These are phyloP conservation scores for Anorthoa munda DNA, from an alignment of 2,888 invertebrate genomes.

Conservation along the genomic window DNA sequence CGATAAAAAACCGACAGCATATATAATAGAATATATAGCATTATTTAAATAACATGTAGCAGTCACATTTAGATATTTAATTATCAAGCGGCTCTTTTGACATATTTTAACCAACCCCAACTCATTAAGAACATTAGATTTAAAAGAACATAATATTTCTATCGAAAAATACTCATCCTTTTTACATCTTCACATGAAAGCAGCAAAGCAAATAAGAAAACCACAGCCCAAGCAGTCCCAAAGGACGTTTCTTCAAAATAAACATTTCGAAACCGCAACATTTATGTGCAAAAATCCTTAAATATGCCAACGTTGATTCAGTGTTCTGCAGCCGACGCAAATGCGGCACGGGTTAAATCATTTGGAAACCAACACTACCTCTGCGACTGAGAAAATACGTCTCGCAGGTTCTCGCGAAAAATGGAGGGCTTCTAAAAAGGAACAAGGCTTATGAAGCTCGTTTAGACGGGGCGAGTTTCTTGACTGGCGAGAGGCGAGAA, in stretches of 20 bases:
- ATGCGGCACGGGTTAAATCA: constrained; percentile 72
- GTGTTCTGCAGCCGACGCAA: constrained; percentile 65
- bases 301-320: constrained; percentile 64
- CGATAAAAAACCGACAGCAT: too few species aligned
- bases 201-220: constrained; percentile 12
- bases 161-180: not conserved
- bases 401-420: constrained; percentile 25
- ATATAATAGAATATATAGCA: too few species aligned
- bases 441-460: not conserved
- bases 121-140: not conserved
- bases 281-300: constrained; percentile 57
- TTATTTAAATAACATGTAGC: not conserved
- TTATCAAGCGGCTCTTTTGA: not conserved
- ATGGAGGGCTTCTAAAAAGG: constrained; percentile 9
- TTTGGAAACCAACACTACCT: constrained; percentile 71
- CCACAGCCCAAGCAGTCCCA: not conserved
- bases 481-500: not conserved
- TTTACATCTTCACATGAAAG: not conserved
- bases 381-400: constrained; percentile 57
- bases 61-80: not conserved
- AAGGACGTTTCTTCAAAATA: constrained; percentile 30
- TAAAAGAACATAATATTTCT: too few species aligned
- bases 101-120: not conserved
- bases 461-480: constrained; percentile 11
- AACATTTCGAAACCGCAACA: constrained; percentile 49